A percentile compares a stretch with the other conserved stretches of the same genome.
Evolutionary conservation across 2,888 invertebrate genomes (phyloP).

Genomic region (Deroplatys truncata): DNA sequence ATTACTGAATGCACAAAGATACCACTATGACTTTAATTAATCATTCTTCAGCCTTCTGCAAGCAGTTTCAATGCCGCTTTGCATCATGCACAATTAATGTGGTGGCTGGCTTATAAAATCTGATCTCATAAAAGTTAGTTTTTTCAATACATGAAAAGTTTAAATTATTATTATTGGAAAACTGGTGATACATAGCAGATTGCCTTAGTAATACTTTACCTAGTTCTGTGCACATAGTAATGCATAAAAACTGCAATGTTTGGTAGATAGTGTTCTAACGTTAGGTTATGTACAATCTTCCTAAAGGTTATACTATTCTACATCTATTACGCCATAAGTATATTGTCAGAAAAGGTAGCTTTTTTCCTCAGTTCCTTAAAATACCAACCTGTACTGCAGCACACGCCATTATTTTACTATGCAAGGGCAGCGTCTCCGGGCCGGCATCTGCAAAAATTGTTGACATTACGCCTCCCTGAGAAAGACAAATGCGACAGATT

Average conservation of each 20-base stretch:
- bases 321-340: background rate
- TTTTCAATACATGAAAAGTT: no score
- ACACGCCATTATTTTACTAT: constrained; percentile 53
- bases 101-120: no score
- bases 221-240: background rate
- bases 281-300: background rate
- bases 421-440: constrained; percentile 49
- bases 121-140: no score
- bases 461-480: constrained; percentile 57
- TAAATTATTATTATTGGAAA: no score
- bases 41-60: no score
- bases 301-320: background rate
- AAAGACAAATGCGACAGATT: constrained; percentile 64
- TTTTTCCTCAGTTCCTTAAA: background rate
- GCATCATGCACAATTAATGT: no score
- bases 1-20: background rate
- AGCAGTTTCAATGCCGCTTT: no score
- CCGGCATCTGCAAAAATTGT: constrained; percentile 59
- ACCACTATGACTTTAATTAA: background rate
- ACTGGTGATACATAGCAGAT: no score
- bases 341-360: background rate
- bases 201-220: background rate
- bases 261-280: background rate
- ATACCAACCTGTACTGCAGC: constrained; percentile 52
- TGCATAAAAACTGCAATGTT: background rate